These are phyloP conservation scores for Vollenhovia emeryi DNA, from an alignment of 1,140 invertebrate genomes.

Conservation along the genomic window DNA sequence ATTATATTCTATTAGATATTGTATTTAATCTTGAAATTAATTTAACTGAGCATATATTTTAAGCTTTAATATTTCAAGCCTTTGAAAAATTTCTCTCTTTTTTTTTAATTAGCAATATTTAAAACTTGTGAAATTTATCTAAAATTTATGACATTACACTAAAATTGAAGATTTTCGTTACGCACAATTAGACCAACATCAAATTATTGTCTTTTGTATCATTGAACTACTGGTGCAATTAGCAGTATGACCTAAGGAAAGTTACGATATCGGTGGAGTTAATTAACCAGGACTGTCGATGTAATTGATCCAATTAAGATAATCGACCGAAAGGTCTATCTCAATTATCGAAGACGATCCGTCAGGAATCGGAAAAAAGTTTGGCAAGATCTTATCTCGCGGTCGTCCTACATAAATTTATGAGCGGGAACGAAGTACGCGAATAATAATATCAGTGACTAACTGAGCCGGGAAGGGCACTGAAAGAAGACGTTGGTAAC, in stretches of 20 bases:
- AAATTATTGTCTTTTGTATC: background rate
- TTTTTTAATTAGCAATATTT: background rate
- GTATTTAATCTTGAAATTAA: background rate
- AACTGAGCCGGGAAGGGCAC: background rate
- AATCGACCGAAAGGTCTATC: background rate
- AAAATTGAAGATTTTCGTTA: background rate
- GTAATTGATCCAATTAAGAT: conserved; percentile 12
- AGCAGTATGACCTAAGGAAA: background rate
- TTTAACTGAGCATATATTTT: background rate
- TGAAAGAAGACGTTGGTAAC: background rate
- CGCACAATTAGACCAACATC: background rate
- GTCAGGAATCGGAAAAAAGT: background rate
- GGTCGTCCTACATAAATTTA: background rate
- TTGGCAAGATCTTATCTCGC: conserved; percentile 6
- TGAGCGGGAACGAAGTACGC: background rate
- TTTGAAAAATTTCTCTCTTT: background rate
- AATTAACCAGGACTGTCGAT: background rate
- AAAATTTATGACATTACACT: background rate
- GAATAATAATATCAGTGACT: background rate
- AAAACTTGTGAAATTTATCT: background rate
- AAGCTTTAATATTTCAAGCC: background rate
- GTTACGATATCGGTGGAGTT: background rate
- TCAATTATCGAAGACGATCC: conserved; percentile 25
- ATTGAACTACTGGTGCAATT: background rate
- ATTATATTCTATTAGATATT: background rate